A percentile compares a stretch with the other conserved stretches of the same genome.
Evolutionary conservation across 2,888 invertebrate species (phyloP).

Genomic region (Meteorus colon): DNA sequence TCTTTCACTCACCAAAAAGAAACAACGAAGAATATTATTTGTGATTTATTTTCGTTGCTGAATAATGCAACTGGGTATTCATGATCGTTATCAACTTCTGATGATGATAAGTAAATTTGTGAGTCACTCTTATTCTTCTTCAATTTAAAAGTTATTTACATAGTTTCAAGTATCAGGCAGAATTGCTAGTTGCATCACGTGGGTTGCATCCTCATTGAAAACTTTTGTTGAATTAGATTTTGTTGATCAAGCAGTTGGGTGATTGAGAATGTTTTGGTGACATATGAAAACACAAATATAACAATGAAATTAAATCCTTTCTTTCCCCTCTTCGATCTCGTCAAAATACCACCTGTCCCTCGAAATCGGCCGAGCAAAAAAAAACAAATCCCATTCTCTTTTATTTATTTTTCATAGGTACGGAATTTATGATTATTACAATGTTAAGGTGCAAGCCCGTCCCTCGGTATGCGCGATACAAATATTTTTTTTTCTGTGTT

Average conservation of each 20-base stretch:
- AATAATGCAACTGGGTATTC: constrained; percentile 17
- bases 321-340: constrained; percentile 20
- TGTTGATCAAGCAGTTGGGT: not conserved
- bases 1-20: not conserved
- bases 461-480: constrained; percentile 66
- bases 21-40: not conserved
- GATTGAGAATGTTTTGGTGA: not conserved
- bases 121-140: too few relatives aligned
- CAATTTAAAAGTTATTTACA: too few relatives aligned
- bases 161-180: too few relatives aligned
- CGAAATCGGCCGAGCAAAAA: constrained; percentile 65
- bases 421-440: constrained; percentile 61
- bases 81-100: not conserved
- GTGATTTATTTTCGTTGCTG: constrained; percentile 42
- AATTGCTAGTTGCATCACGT: too few relatives aligned
- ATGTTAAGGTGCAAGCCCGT: constrained; percentile 66
- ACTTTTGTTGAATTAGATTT: not conserved
- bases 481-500: constrained; percentile 36
- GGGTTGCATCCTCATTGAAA: too few relatives aligned
- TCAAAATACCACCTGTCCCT: constrained; percentile 35
- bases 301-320: constrained; percentile 1
- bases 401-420: constrained; percentile 71
- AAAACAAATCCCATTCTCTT: constrained; percentile 55
- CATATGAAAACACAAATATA: not conserved
- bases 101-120: not conserved